A percentile compares a stretch with the other conserved stretches of the same genome.
Evolutionary conservation across 2,113 vertebrate genomes (phyloP).

Genomic region (Mirza zaza): DNA sequence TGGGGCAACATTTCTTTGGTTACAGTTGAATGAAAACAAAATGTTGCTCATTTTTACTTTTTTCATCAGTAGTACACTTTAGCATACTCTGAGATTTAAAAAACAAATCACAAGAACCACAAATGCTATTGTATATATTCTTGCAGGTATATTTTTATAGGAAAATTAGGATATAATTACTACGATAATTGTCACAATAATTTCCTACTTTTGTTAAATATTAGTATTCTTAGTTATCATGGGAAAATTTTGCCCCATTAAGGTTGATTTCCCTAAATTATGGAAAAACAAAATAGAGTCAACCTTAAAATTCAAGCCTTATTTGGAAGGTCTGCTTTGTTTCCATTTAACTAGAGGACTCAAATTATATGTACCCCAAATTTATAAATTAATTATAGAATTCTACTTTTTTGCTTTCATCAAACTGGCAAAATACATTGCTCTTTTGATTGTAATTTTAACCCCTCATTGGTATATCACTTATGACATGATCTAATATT

Average conservation of each 20-base stretch:
- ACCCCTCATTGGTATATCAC: background rate
- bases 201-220: background rate
- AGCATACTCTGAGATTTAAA: background rate
- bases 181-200: background rate
- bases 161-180: background rate
- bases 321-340: background rate
- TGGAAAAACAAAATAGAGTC: background rate
- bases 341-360: background rate
- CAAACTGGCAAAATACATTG: background rate
- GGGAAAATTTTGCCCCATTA: background rate
- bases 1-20: background rate
- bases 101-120: background rate
- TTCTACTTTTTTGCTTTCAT: background rate
- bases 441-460: background rate
- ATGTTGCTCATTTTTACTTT: background rate
- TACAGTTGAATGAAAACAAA: background rate
- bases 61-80: background rate
- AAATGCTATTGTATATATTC: background rate
- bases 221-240: background rate
- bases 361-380: background rate
- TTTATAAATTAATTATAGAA: background rate
- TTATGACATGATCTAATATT: background rate
- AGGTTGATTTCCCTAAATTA: background rate
- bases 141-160: background rate
- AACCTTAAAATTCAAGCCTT: background rate